These are phyloP conservation scores for Platichthys stellatus DNA, from an alignment of 2,113 vertebrate species.

Conservation along the genomic window DNA sequence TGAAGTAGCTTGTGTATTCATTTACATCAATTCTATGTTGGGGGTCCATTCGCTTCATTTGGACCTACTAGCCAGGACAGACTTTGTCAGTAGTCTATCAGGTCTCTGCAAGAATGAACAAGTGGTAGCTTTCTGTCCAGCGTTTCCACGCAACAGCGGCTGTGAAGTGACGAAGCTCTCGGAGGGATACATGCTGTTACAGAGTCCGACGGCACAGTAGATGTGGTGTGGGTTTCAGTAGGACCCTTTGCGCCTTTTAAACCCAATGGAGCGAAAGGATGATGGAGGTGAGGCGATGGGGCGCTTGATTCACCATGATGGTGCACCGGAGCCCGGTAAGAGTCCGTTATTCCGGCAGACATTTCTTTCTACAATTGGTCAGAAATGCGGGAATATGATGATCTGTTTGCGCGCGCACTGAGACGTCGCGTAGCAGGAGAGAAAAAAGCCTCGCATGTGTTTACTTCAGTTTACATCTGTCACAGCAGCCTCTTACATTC, in stretches of 20 bases:
- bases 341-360: not conserved
- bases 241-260: not conserved
- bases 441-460: too few relatives aligned
- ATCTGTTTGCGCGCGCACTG: too few relatives aligned
- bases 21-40: not conserved
- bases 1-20: not conserved
- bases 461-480: too few relatives aligned
- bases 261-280: constrained; percentile 57
- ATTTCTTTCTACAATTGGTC: too few relatives aligned
- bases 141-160: constrained; percentile 57
- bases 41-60: not conserved
- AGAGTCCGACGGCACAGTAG: not conserved
- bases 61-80: not conserved
- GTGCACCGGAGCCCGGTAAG: constrained; percentile 61
- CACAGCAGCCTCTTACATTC: too few relatives aligned
- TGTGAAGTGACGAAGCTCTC: constrained; percentile 11
- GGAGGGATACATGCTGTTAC: constrained; percentile 22
- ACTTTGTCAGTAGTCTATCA: not conserved
- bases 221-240: not conserved
- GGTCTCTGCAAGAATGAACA: constrained; percentile 4
- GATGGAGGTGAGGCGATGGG: constrained; percentile 8
- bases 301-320: not conserved
- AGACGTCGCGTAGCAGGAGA: too few relatives aligned
- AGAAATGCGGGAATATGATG: not conserved
- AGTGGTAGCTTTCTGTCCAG: constrained; percentile 26